Evolutionary conservation across 2,888 invertebrate species (phyloP).

Genomic region (Sisyra terminalis): DNA sequence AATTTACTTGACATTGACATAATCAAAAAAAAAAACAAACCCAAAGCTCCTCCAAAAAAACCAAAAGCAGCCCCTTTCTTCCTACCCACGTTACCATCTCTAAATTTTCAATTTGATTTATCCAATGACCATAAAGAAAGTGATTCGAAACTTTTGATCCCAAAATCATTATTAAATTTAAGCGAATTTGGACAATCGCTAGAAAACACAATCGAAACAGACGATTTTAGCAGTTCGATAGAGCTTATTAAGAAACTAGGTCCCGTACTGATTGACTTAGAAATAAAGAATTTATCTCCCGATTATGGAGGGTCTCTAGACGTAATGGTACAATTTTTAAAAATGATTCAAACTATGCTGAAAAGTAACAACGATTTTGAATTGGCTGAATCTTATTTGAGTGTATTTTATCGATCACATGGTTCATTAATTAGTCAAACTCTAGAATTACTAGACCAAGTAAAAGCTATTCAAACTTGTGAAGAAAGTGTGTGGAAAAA

Average conservation of each 20-base stretch:
- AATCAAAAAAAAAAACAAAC: constrained; percentile 79
- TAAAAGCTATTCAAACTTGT: constrained; percentile 38
- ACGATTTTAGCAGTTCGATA: constrained; percentile 39
- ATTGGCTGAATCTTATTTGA: constrained; percentile 76
- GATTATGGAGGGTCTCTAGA: constrained; percentile 52
- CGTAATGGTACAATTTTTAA: constrained; percentile 63
- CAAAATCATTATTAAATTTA: constrained; percentile 43
- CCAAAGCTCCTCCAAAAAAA: constrained; percentile 63
- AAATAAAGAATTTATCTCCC: constrained; percentile 63
- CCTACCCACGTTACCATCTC: constrained; percentile 72
- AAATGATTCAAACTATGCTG: constrained; percentile 53
- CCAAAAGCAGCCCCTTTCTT: constrained; percentile 92
- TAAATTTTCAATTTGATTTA: constrained; percentile 68
- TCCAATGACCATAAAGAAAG: constrained; percentile 27
- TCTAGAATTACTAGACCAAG: constrained; percentile 32
- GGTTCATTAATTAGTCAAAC: constrained; percentile 40
- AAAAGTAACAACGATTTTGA: constrained; percentile 71
- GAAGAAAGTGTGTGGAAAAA: constrained; percentile 47
- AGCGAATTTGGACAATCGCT: constrained; percentile 52
- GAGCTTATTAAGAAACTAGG: constrained; percentile 49
- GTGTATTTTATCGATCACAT: constrained; percentile 72
- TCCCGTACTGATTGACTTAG: constrained; percentile 74
- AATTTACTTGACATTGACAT: constrained; percentile 74
- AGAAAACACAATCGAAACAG: constrained; percentile 28
- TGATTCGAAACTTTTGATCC: constrained; percentile 34